Conservation (phyloP, 2,888 invertebrate species). For the Diogma glabrata region DNA sequence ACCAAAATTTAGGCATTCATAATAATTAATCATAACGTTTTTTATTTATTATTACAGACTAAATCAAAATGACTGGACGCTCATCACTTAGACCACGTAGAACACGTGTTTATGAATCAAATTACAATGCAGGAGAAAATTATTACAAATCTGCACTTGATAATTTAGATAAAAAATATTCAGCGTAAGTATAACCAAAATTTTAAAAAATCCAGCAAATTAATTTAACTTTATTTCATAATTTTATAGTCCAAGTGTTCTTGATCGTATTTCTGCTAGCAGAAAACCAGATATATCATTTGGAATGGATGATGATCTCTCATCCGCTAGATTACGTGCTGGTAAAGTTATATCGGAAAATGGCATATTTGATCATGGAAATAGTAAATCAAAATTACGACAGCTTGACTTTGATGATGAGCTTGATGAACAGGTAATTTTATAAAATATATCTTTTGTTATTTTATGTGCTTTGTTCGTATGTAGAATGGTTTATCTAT, state of each 20-base stretch:
- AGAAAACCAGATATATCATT: slow-evolving; percentile 14
- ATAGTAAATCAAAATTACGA: slow-evolving; percentile 40
- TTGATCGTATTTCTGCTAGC: slow-evolving; percentile 3
- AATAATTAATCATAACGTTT: background rate
- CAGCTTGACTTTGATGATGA: slow-evolving; percentile 38
- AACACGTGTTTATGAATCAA: slow-evolving; percentile 75
- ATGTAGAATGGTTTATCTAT: too few relatives aligned
- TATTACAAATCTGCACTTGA: slow-evolving; percentile 70
- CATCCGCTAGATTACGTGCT: slow-evolving; percentile 40
- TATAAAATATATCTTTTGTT: too few relatives aligned
- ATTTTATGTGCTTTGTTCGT: too few relatives aligned
- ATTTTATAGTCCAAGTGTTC: slow-evolving; percentile 5
- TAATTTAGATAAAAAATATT: slow-evolving; percentile 59
- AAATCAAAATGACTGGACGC: slow-evolving; percentile 6
- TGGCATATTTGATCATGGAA: slow-evolving; percentile 51
- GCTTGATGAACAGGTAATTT: slow-evolving; percentile 41
- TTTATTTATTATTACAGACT: background rate
- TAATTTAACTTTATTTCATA: too few relatives aligned
- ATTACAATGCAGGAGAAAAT: slow-evolving; percentile 73
- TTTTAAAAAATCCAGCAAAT: background rate
- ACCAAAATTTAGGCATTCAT: background rate
- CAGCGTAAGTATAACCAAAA: slow-evolving; percentile 31
- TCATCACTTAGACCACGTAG: slow-evolving; percentile 36
- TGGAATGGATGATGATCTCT: slow-evolving; percentile 35
- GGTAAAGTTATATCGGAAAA: slow-evolving; percentile 41